Evolutionary conservation across 2,888 invertebrate genomes (phyloP).

Genomic region (Troides oblongomaculatus): DNA sequence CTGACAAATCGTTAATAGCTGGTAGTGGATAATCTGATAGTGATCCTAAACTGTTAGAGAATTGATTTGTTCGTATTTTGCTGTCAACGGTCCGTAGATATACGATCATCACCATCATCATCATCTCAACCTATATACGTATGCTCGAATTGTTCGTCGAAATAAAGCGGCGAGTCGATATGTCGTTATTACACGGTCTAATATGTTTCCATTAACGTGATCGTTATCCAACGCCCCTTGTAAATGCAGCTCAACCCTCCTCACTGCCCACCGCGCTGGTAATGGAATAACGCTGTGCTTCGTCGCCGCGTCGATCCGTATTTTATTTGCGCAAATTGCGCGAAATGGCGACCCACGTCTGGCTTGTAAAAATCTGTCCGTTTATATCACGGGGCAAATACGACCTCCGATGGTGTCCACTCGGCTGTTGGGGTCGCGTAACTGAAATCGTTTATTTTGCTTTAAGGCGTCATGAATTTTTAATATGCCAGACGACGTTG

Average conservation of each 20-base stretch:
- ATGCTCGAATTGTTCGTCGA: too few species aligned
- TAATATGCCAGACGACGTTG: too few species aligned
- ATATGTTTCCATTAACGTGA: not conserved
- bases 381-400: conserved; percentile 21
- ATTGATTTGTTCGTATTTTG: too few species aligned
- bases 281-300: conserved; percentile 76
- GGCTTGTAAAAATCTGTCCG: conserved; percentile 46
- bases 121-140: too few species aligned
- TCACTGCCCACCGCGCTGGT: conserved; percentile 52
- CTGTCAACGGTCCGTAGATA: too few species aligned
- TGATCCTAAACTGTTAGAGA: too few species aligned
- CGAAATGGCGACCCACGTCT: conserved; percentile 69
- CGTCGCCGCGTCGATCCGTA: conserved; percentile 65
- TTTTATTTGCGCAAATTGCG: conserved; percentile 74
- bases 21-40: too few species aligned
- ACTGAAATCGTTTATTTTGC: conserved; percentile 26
- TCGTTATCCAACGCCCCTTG: conserved; percentile 34
- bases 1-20: too few species aligned
- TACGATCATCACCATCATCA: too few species aligned
- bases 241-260: conserved; percentile 23
- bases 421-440: conserved; percentile 11
- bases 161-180: too few species aligned
- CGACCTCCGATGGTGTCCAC: conserved; percentile 8
- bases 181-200: not conserved
- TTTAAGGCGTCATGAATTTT: not conserved